Conservation (phyloP, 2,797 vertebrate genomes). For the Phrynocephalus guinanensis region DNA sequence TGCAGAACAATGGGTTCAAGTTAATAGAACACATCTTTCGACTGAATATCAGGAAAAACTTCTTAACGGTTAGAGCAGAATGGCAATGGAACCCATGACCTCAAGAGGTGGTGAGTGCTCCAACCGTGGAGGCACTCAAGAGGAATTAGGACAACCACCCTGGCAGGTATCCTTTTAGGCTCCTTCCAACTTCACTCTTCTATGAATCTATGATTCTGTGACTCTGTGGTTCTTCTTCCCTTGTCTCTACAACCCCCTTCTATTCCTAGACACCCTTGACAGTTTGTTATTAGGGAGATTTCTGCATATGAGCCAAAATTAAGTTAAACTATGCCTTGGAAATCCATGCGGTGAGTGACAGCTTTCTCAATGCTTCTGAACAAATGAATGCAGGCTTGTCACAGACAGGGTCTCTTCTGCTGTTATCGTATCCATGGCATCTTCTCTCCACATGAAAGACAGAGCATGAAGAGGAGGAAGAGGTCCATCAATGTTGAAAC, state of each 20-base stretch:
- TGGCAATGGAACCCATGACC: no score
- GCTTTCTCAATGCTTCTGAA: slow-evolving; percentile 49
- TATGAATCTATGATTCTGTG: no score
- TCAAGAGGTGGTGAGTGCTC: no score
- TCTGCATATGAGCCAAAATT: slow-evolving; percentile 65
- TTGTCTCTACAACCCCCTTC: background rate
- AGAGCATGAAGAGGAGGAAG: background rate
- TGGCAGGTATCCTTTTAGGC: no score
- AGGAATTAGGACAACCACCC: no score
- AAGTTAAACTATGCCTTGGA: slow-evolving; percentile 57
- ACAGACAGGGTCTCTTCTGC: slow-evolving; percentile 5
- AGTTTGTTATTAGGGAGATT: slow-evolving; percentile 51
- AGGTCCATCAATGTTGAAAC: background rate
- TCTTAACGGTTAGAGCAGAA: no score
- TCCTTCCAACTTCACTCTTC: no score
- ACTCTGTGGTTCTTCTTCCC: background rate
- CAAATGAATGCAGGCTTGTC: slow-evolving; percentile 39
- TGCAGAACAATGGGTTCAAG: no score
- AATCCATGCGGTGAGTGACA: slow-evolving; percentile 48
- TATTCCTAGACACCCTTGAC: background rate
- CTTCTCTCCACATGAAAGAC: background rate
- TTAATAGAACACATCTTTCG: no score
- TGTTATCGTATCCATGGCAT: slow-evolving; percentile 1
- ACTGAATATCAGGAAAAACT: no score
- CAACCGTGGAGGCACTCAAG: no score